Percentiles rank a stretch among this genome's conserved stretches.
phyloP scores from a whole-genome alignment of 2,113 vertebrate genomes.

The Otocyon megalotis region DNA sequence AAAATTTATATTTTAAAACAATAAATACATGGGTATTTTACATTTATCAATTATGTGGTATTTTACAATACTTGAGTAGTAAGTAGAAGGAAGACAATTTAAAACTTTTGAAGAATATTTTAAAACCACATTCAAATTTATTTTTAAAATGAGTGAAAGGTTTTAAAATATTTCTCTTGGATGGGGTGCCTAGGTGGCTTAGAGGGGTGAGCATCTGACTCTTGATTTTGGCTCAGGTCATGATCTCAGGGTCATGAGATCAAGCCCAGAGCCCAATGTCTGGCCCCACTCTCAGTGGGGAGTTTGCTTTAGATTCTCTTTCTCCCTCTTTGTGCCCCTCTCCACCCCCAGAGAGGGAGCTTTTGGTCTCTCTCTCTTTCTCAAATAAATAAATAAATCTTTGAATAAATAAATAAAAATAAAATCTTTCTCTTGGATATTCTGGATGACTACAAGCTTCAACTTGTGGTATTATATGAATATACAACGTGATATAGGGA shows the following conservation, averaged over 20 bases:
- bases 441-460: neutral
- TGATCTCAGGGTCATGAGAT: neutral
- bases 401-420: neutral
- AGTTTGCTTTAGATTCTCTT: neutral
- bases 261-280: neutral
- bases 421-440: neutral
- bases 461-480: neutral
- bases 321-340: neutral
- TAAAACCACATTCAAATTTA: neutral
- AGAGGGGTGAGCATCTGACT: neutral
- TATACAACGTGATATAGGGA: neutral
- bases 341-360: neutral
- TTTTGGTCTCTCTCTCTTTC: neutral
- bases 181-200: neutral
- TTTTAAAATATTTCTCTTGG: neutral
- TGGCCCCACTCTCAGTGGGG: neutral
- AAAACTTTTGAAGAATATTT: neutral
- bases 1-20: neutral
- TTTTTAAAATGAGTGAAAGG: neutral
- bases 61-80: neutral
- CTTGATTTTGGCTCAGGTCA: neutral
- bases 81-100: neutral
- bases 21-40: neutral
- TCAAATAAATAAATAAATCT: neutral
- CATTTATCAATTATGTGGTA: neutral